Base-by-base conservation (phyloP, 2,888 invertebrate species). In the Apodemia zela region DNA sequence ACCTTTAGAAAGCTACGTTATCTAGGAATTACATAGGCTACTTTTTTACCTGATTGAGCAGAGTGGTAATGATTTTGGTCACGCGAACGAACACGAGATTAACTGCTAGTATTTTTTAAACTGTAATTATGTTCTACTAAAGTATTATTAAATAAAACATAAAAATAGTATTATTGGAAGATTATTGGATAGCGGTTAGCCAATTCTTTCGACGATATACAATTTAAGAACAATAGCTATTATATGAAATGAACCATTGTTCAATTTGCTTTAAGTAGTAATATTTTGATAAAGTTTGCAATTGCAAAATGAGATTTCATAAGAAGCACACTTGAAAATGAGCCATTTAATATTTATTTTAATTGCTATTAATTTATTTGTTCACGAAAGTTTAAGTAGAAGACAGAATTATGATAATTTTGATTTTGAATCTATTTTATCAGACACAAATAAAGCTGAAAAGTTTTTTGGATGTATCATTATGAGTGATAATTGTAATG, bases 211-310 rank as follows among this genome's bases (percentile, higher is more conserved):
- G 15, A n/a, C n/a, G 15, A n/a, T 47, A n/a, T 47, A n/a, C 47
- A 47, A 47, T 42, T 15, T 47, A 18, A 17, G 6, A 18, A 49
- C 49, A 49, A 49, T 17, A 17, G 49, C 49, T 49, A 7, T 49
- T 49, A 49, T 49, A n/a, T n/a, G 17, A 49, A 49, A 49, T 49
- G 18, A 10, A 17, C 49, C 49, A 49, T 49, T 49, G 49, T 49
- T 18, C 17, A 18, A 18, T 49, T 49, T 49, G 17, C 49, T 49
- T 49, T 49, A 49, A 18, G 18, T 17, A 49, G 17, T 49, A 6
- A 49, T 10, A 49, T 49, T 49, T 49, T 49, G 49, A 49, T 8
- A 7, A 8, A 18, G 7, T 17, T 49, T 10, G 18, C 17, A 18
- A 49, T 49, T 18, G n/a, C 0, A 10, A 13, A 49, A 17, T 10